These are phyloP conservation scores for Lycia hirtaria DNA, from an alignment of 2,888 invertebrate species.

Conservation along the genomic window DNA sequence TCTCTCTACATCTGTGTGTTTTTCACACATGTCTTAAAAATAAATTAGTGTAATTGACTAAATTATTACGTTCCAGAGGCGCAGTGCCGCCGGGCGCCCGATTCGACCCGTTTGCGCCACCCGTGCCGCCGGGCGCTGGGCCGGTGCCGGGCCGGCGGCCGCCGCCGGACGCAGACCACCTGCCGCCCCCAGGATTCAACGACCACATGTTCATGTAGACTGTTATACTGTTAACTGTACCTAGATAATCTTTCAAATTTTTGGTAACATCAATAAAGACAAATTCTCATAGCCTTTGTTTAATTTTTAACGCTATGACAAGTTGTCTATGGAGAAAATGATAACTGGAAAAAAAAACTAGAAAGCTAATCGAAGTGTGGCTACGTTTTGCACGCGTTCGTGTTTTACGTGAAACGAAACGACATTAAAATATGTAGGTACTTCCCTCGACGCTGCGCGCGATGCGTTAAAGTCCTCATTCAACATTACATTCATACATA, in stretches of 20 bases:
- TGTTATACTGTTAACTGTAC: not conserved
- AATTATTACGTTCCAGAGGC: conserved; percentile 64
- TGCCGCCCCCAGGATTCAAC: conserved; percentile 90
- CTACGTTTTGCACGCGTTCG: too few species aligned
- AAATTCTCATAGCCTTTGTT: conserved; percentile 22
- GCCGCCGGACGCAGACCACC: conserved; percentile 89
- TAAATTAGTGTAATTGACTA: not conserved
- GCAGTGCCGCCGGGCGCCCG: conserved; percentile 91
- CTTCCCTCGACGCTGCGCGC: too few species aligned
- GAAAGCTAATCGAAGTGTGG: too few species aligned
- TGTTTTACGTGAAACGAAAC: too few species aligned
- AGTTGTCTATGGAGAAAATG: too few species aligned
- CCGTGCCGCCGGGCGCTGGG: conserved; percentile 87
- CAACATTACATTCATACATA: too few species aligned
- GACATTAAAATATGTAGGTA: too few species aligned
- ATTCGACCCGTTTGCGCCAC: conserved; percentile 93
- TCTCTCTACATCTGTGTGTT: too few species aligned
- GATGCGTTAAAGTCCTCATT: too few species aligned
- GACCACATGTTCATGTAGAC: conserved; percentile 91
- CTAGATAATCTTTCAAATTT: conserved; percentile 23
- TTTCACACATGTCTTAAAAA: too few species aligned
- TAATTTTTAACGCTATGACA: not conserved
- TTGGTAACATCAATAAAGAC: conserved; percentile 43
- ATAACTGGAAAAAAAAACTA: too few species aligned
- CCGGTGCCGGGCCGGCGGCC: conserved; percentile 74